Percentiles rank a stretch among this genome's conserved stretches.
Conservation (phyloP, 1,140 invertebrate genomes). For the Acromyrmex heyeri region DNA sequence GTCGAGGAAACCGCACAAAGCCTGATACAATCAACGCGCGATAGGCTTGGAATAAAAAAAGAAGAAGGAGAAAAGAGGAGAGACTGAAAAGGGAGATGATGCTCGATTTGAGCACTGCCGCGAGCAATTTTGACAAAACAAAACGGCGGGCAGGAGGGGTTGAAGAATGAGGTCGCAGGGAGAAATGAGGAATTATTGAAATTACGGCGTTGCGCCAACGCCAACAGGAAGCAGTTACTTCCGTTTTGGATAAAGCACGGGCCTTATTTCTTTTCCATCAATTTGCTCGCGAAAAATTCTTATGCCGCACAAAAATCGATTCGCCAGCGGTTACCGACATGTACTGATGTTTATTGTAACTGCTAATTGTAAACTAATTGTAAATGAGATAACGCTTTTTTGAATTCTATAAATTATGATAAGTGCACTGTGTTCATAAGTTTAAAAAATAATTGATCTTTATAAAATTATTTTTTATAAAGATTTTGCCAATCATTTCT, state of each 20-base stretch:
- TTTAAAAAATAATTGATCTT: not conserved
- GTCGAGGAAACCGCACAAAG: constrained; percentile 66
- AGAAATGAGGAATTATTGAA: constrained; percentile 53
- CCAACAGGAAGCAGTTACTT: constrained; percentile 59
- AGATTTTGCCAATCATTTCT: not conserved
- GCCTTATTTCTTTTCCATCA: constrained; percentile 53
- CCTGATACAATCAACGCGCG: constrained; percentile 50
- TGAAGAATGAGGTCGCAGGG: not conserved
- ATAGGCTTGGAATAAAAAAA: constrained; percentile 45
- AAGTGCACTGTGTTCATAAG: not conserved
- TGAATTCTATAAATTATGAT: not conserved
- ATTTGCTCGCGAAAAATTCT: constrained; percentile 45
- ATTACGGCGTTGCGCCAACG: constrained; percentile 45
- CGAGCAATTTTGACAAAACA: constrained; percentile 56
- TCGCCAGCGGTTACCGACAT: not conserved
- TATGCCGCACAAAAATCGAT: constrained; percentile 38
- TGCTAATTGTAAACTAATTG: not conserved
- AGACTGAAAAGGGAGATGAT: not conserved
- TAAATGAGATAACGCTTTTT: not conserved
- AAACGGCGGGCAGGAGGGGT: not conserved
- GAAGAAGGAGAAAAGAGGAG: not conserved
- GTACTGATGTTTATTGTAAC: not conserved
- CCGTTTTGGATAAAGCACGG: constrained; percentile 39
- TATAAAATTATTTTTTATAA: not conserved
- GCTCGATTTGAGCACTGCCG: constrained; percentile 3